phyloP scores from a whole-genome alignment of 2,797 vertebrate species.

The Gymnodraco acuticeps region DNA sequence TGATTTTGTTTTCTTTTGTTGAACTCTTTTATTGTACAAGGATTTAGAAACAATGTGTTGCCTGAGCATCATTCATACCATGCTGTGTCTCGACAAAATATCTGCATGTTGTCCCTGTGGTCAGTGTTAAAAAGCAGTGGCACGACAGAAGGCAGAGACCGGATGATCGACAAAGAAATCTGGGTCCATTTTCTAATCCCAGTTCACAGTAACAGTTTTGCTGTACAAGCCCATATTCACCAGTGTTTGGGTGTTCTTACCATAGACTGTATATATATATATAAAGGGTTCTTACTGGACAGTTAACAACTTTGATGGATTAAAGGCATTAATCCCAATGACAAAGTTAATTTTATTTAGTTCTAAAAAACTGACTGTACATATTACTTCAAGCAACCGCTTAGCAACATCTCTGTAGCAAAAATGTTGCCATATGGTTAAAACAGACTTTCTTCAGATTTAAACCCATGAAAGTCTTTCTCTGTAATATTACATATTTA shows the following conservation, averaged over 20 bases:
- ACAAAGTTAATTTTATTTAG: neutral
- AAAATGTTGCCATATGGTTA: constrained; percentile 33
- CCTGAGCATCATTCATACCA: constrained; percentile 42
- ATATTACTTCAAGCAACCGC: constrained; percentile 10
- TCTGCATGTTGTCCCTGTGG: constrained; percentile 41
- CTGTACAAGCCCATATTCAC: constrained; percentile 60
- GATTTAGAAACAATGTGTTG: constrained; percentile 63
- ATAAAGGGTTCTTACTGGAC: constrained; percentile 15
- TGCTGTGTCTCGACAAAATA: constrained; percentile 23
- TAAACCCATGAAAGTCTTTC: constrained; percentile 13
- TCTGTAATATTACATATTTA: constrained; percentile 10
- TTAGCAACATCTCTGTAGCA: constrained; percentile 13
- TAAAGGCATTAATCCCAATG: constrained; percentile 26
- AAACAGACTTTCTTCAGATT: constrained; percentile 26
- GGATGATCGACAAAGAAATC: constrained; percentile 42
- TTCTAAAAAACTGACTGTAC: constrained; percentile 34
- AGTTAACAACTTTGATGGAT: constrained; percentile 37
- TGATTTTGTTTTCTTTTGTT: constrained; percentile 52
- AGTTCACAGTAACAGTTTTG: constrained; percentile 68
- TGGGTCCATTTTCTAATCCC: constrained; percentile 49
- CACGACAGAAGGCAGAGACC: constrained; percentile 60
- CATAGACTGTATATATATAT: no score
- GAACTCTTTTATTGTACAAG: constrained; percentile 59
- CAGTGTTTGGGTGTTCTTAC: constrained; percentile 32
- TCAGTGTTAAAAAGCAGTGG: constrained; percentile 49